phyloP scores from a whole-genome alignment of 2,888 invertebrate species.

The Caradrina clavipalpis region DNA sequence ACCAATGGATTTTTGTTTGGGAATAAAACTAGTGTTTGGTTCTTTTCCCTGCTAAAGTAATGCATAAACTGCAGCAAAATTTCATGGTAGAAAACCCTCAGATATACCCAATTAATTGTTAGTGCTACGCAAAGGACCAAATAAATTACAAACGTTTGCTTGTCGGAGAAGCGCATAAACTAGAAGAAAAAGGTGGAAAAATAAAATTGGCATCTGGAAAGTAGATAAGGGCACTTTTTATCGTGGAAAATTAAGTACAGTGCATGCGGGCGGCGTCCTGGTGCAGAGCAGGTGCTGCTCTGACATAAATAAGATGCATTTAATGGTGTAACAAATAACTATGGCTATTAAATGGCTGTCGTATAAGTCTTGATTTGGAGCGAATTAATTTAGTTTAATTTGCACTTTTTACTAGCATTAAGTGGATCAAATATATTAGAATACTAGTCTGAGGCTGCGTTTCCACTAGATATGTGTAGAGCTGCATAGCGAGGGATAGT shows the following conservation, averaged over 20 bases:
- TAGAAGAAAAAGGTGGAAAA: conserved; percentile 1
- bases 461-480: too few species aligned
- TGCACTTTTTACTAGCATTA: neutral
- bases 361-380: conserved; percentile 22
- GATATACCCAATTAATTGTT: conserved; percentile 1
- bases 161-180: conserved; percentile 4
- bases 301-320: conserved; percentile 32
- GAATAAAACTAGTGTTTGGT: too few species aligned
- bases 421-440: conserved; percentile 3
- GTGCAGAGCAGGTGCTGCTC: conserved; percentile 13
- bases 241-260: conserved; percentile 12
- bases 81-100: neutral
- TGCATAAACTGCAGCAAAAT: neutral
- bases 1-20: too few species aligned
- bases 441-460: neutral
- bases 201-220: conserved; percentile 1
- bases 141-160: conserved; percentile 4
- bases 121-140: neutral
- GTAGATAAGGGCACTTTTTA: conserved; percentile 7
- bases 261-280: neutral
- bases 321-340: conserved; percentile 19
- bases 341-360: conserved; percentile 17
- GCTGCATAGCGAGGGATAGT: too few species aligned
- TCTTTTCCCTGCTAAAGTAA: neutral
- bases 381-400: conserved; percentile 24